A percentile compares a stretch with the other conserved stretches of the same genome.
These are phyloP conservation scores for Gymnogyps californianus DNA, from an alignment of 2,113 vertebrate genomes.

Conservation along the genomic window DNA sequence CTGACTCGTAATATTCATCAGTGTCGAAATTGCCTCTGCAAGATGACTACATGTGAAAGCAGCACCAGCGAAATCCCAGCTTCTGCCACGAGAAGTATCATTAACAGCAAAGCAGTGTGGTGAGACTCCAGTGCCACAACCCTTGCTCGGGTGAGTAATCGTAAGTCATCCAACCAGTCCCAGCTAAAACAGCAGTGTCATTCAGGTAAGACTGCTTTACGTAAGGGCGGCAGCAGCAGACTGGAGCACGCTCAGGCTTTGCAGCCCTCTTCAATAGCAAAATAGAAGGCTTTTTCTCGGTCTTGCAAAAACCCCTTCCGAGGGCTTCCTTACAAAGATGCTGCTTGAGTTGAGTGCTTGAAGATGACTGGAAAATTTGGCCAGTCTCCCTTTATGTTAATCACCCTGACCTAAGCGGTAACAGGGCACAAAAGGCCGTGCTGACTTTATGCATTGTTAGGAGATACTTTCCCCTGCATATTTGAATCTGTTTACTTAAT, in stretches of 20 bases:
- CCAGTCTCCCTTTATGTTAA: not conserved
- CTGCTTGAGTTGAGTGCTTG: not conserved
- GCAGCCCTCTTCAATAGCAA: not conserved
- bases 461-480: constrained; percentile 41
- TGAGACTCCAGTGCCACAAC: constrained; percentile 13
- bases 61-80: constrained; percentile 27
- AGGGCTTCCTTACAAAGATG: not conserved
- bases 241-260: not conserved
- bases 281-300: not conserved
- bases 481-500: constrained; percentile 54
- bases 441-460: constrained; percentile 59
- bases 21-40: constrained; percentile 45
- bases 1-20: constrained; percentile 42
- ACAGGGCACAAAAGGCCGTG: constrained; percentile 13
- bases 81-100: constrained; percentile 1
- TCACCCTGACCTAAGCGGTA: not conserved
- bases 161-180: not conserved
- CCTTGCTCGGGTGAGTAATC: not conserved
- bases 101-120: not conserved
- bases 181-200: not conserved
- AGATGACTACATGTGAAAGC: constrained; percentile 48
- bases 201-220: constrained; percentile 15
- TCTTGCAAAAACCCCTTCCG: not conserved
- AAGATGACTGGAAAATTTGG: not conserved
- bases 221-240: not conserved